A percentile compares a stretch with the other conserved stretches of the same genome.
Evolutionary conservation across 23 tunicate species (phyloP).

Genomic region (Aplidium turbinatum): DNA sequence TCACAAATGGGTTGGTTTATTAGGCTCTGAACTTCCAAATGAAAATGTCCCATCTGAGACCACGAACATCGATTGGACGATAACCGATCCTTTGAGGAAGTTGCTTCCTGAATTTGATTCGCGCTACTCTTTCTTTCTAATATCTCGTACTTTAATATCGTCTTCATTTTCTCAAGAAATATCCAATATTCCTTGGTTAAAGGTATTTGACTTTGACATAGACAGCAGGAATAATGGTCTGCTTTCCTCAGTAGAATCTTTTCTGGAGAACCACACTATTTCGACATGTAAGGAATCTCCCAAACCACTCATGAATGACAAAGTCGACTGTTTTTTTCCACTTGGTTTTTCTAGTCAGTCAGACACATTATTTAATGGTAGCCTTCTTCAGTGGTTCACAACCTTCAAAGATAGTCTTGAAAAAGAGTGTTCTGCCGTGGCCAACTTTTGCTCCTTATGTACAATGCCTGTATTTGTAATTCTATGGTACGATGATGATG

Average conservation of each 20-base stretch:
- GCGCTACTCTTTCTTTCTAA: not conserved
- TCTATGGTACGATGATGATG: constrained; percentile 11
- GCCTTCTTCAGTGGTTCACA: constrained; percentile 2
- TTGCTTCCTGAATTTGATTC: constrained; percentile 8
- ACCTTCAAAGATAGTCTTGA: not conserved
- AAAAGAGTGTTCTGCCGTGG: not conserved
- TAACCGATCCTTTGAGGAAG: constrained; percentile 1
- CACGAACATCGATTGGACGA: not conserved
- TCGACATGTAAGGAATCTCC: not conserved
- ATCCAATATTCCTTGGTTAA: constrained; percentile 45
- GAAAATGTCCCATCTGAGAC: too few species aligned
- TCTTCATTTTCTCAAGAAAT: not conserved
- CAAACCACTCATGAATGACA: not conserved
- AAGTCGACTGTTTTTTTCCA: constrained; percentile 9
- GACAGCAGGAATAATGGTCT: constrained; percentile 32
- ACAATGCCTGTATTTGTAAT: constrained; percentile 12
- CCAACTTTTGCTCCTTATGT: not conserved
- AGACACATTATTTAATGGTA: not conserved
- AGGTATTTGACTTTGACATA: constrained; percentile 61
- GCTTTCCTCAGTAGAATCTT: not conserved
- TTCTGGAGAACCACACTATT: not conserved
- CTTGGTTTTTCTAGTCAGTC: not conserved
- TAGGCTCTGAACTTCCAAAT: too few species aligned
- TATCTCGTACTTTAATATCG: not conserved
- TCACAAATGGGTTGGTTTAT: too few species aligned